Conservation (phyloP, 2,797 vertebrate genomes). For the Neoniphon sammara region DNA sequence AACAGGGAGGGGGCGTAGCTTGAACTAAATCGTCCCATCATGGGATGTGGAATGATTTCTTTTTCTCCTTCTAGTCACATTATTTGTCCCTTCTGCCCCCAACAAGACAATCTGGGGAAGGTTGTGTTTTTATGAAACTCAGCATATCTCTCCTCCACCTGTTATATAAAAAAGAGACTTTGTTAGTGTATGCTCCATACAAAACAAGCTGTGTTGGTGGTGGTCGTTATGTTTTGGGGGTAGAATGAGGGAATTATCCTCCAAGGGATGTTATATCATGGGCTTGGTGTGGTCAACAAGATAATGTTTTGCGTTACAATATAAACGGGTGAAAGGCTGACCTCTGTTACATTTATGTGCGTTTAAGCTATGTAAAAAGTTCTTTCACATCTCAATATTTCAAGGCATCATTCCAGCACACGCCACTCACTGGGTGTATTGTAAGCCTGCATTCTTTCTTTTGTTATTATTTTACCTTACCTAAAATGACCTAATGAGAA, state of each 20-base stretch:
- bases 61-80: constrained; percentile 18
- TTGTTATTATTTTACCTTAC: background rate
- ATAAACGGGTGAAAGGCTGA: constrained; percentile 27
- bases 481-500: constrained; percentile 12
- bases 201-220: constrained; percentile 20
- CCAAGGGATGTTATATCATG: constrained; percentile 12
- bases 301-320: constrained; percentile 40
- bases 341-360: constrained; percentile 32
- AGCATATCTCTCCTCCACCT: constrained; percentile 60
- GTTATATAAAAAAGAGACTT: constrained; percentile 37
- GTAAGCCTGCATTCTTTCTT: background rate
- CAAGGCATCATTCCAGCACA: constrained; percentile 69
- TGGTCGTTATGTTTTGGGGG: background rate
- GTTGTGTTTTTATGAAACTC: constrained; percentile 50
- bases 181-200: constrained; percentile 44
- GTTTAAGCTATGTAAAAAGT: constrained; percentile 28
- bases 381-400: constrained; percentile 33
- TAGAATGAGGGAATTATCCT: constrained; percentile 16
- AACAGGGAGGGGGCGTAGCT: constrained; percentile 14
- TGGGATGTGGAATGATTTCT: constrained; percentile 15
- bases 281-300: constrained; percentile 27
- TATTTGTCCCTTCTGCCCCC: constrained; percentile 30
- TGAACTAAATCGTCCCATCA: constrained; percentile 42
- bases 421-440: background rate
- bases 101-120: constrained; percentile 39